phyloP scores from a whole-genome alignment of 1,140 invertebrate genomes.

The Papilio glaucus region DNA sequence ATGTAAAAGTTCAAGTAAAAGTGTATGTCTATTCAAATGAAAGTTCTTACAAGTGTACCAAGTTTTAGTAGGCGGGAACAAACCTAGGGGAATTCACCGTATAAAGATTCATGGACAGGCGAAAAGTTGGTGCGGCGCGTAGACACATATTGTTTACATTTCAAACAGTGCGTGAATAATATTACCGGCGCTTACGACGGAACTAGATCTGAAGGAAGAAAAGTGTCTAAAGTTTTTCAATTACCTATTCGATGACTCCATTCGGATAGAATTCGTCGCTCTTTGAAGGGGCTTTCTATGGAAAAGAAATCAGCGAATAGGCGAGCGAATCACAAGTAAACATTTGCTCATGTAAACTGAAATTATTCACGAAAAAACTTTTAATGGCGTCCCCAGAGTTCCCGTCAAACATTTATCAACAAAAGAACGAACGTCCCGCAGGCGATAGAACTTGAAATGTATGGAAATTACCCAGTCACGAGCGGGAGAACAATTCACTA shows the following conservation, averaged over 20 bases:
- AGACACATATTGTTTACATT: constrained; percentile 30
- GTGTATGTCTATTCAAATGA: constrained; percentile 37
- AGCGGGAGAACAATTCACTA: constrained; percentile 83
- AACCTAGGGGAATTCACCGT: constrained; percentile 36
- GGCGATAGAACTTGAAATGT: constrained; percentile 83
- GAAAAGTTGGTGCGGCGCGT: background rate
- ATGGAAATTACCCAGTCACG: constrained; percentile 83
- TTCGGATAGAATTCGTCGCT: constrained; percentile 67
- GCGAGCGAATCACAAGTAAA: constrained; percentile 81
- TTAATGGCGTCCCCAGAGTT: constrained; percentile 83
- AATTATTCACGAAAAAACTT: constrained; percentile 84
- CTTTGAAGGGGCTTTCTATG: constrained; percentile 73
- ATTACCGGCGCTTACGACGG: background rate
- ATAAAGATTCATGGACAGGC: constrained; percentile 33
- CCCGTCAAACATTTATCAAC: constrained; percentile 84
- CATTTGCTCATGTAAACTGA: constrained; percentile 83
- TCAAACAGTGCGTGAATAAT: constrained; percentile 20
- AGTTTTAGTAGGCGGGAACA: constrained; percentile 33
- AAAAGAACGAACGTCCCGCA: constrained; percentile 83
- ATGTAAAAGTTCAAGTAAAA: constrained; percentile 36
- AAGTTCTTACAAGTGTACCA: constrained; percentile 27
- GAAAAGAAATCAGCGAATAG: constrained; percentile 82
- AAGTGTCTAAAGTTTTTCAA: constrained; percentile 69
- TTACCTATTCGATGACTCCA: constrained; percentile 73
- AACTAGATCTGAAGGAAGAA: constrained; percentile 31